These are phyloP conservation scores for Baccha elongata DNA, from an alignment of 2,888 invertebrate genomes.

Conservation along the genomic window DNA sequence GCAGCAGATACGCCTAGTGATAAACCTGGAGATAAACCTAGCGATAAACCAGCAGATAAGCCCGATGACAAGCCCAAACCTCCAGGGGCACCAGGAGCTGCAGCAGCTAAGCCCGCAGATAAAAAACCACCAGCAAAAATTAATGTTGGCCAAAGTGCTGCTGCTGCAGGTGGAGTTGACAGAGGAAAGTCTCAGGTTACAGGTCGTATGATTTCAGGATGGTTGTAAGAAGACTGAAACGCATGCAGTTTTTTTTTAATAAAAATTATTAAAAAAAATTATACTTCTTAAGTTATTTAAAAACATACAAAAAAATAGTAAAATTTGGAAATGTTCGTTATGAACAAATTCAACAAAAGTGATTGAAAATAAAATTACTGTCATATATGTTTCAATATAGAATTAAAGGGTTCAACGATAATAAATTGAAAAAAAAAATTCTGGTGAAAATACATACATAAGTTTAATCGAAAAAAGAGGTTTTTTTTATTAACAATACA, in stretches of 20 bases:
- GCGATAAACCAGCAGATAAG: conserved; percentile 75
- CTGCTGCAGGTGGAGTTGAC: conserved; percentile 82
- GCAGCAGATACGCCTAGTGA: conserved; percentile 74
- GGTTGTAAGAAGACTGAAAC: conserved; percentile 84
- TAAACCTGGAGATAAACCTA: conserved; percentile 75
- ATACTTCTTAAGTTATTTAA: conserved; percentile 17
- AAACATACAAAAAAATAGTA: conserved; percentile 5
- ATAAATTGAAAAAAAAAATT: no score
- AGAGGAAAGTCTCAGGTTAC: conserved; percentile 89
- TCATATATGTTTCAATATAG: no score
- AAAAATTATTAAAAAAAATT: conserved; percentile 11
- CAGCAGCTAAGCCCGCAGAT: conserved; percentile 76
- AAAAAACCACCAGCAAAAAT: conserved; percentile 78
- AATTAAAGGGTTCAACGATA: no score
- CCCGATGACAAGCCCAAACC: conserved; percentile 60
- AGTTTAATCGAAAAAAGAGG: no score
- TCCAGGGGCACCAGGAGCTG: conserved; percentile 3
- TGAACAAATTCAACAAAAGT: conserved; percentile 1
- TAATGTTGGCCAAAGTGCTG: conserved; percentile 81
- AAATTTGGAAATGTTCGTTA: neutral
- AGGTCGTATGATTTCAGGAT: conserved; percentile 88
- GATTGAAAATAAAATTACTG: no score
- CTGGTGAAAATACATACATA: no score
- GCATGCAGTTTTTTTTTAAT: conserved; percentile 30
- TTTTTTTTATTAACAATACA: no score